phyloP scores from a whole-genome alignment of 2,113 vertebrate genomes.

The Meriones unguiculatus region DNA sequence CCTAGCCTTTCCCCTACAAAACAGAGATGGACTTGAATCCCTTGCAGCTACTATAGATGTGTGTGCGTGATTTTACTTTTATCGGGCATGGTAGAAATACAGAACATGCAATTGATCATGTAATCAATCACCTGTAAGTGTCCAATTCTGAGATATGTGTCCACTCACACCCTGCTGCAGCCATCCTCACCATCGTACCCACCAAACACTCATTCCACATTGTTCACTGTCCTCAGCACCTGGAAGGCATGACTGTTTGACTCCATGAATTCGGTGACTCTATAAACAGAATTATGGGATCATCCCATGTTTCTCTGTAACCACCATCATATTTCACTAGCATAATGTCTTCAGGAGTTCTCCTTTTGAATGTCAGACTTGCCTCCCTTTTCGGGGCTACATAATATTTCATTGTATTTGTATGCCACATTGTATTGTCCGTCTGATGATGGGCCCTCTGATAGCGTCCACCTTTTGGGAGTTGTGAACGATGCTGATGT shows the following conservation, averaged over 20 bases:
- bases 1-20: background rate
- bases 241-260: background rate
- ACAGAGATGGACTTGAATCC: background rate
- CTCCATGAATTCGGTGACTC: background rate
- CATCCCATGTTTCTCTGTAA: background rate
- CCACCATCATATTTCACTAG: background rate
- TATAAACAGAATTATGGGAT: background rate
- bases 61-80: background rate
- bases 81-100: background rate
- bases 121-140: background rate
- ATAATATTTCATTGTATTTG: background rate
- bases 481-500: background rate
- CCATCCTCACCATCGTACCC: background rate
- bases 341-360: background rate
- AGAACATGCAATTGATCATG: background rate
- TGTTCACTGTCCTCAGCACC: accelerated
- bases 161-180: background rate
- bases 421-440: background rate
- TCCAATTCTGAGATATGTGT: background rate
- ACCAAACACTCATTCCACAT: background rate
- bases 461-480: background rate
- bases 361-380: background rate
- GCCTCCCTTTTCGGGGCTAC: background rate
- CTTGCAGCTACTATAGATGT: background rate
- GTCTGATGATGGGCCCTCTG: background rate